phyloP scores from a whole-genome alignment of 2,797 vertebrate species.

The Cyclopterus lumpus region DNA sequence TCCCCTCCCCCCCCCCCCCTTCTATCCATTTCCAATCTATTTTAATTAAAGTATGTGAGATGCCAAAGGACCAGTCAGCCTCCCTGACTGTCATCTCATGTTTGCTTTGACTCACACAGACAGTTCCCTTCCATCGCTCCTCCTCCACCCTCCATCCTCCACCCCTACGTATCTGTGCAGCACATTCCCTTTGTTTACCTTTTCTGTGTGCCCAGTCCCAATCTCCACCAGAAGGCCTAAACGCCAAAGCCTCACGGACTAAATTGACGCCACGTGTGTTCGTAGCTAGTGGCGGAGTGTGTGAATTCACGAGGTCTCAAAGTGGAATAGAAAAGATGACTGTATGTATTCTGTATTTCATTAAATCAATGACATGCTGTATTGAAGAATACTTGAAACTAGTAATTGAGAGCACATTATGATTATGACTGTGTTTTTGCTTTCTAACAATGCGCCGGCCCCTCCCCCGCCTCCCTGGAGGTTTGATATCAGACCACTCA shows the following conservation, averaged over 20 bases:
- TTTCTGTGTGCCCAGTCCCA: neutral
- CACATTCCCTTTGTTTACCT: slow-evolving; percentile 15
- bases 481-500: slow-evolving; percentile 65
- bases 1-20: slow-evolving; percentile 37
- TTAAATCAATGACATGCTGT: no score
- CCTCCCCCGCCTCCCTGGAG: slow-evolving; percentile 49
- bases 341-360: neutral
- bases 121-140: slow-evolving; percentile 12
- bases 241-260: neutral
- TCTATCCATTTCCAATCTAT: slow-evolving; percentile 65
- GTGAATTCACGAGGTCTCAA: neutral
- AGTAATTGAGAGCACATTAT: neutral
- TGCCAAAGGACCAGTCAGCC: slow-evolving; percentile 74
- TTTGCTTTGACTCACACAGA: slow-evolving; percentile 72
- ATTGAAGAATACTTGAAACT: neutral
- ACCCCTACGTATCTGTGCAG: neutral
- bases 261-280: neutral
- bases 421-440: slow-evolving; percentile 45
- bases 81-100: slow-evolving; percentile 61
- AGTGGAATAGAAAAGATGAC: neutral
- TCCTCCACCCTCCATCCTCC: neutral
- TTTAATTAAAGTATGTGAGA: slow-evolving; percentile 80
- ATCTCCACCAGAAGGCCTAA: neutral
- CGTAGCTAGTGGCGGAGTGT: neutral
- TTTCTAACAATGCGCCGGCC: slow-evolving; percentile 63